Evolutionary conservation across 1,140 invertebrate species (phyloP).

Genomic region (Halesus radiatus): DNA sequence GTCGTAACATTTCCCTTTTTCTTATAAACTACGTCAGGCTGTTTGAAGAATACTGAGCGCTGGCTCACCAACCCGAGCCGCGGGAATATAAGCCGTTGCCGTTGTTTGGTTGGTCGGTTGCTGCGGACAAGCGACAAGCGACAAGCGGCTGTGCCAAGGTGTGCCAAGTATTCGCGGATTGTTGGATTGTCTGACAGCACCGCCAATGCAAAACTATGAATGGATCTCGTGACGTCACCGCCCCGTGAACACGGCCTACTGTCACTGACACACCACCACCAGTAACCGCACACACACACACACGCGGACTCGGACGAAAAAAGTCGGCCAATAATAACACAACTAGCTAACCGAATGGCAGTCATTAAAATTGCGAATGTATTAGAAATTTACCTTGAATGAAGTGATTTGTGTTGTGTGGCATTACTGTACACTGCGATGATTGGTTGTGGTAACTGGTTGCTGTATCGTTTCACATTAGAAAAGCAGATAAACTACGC

Average conservation of each 20-base stretch:
- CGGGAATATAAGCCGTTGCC: too few species aligned
- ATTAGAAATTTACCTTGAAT: conserved; percentile 35
- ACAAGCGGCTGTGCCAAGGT: neutral
- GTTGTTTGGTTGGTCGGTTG: neutral
- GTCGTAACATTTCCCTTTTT: too few species aligned
- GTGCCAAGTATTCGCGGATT: conserved; percentile 24
- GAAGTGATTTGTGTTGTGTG: conserved; percentile 32
- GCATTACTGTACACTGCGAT: neutral
- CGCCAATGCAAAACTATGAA: conserved; percentile 37
- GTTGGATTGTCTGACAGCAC: neutral
- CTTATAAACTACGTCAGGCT: too few species aligned
- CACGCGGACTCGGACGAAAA: conserved; percentile 4
- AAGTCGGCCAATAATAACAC: conserved; percentile 23
- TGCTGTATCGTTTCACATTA: neutral
- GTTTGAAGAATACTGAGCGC: too few species aligned
- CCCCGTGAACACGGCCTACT: neutral
- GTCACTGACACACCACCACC: conserved; percentile 14
- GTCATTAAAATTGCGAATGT: conserved; percentile 29
- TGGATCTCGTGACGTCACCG: conserved; percentile 34
- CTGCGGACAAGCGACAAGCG: neutral
- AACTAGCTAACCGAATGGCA: conserved; percentile 18
- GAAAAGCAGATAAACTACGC: neutral
- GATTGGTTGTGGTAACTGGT: neutral
- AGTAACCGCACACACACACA: neutral
- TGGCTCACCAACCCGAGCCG: too few species aligned